Base-by-base conservation (phyloP, 2,797 vertebrate species). In the Ceyx erithaca region DNA sequence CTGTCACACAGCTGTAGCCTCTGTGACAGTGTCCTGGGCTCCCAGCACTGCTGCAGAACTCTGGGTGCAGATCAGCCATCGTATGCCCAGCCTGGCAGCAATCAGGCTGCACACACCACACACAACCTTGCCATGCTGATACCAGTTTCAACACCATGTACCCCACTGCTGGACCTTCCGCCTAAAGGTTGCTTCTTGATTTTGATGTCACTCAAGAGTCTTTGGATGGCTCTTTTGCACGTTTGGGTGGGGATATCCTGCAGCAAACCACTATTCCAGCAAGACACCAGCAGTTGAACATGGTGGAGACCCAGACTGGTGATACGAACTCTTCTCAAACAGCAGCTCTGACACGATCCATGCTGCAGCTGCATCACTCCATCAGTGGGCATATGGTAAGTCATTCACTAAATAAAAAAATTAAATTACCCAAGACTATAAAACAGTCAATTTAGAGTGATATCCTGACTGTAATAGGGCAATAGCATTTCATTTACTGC, bases 371-470 rank as follows among this genome's bases (percentile, higher is more conserved):
- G 58, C 10, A 33, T 46, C 25, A 1, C 52, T 75, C 67, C 69
- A 9, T 77, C 71, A 31, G 33, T 7, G 59, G 91, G 87, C 95
- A 95, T 82, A 89, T 85, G 92, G 93, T 85, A 80, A 78, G 55
- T 55, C 81, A 49, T 80, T 75, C 66, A 6, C 79, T 80, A 81
- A 49, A 83, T 79, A 75, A 64, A 46, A 49, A 78, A 89, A 85
- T 80, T 61, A 85, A 92, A 95, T 95, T 94, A 95, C 69, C 72
- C 85, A 64, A 54, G 71, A 54, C 94, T 82, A 92, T 90, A 93
- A 92, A 95, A 13, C 84, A 95, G 91, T 93, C 91, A 67, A 87
- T 96, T 93, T 76, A 54, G 66, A 92, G 82, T 3, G 2, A 58
- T 85, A 92, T 90, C 76, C 91, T 68, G 72, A 4, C 76, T 71